Conservation (phyloP, 2,888 invertebrate genomes). For the Scaptodrosophila latifasciaeformis region DNA sequence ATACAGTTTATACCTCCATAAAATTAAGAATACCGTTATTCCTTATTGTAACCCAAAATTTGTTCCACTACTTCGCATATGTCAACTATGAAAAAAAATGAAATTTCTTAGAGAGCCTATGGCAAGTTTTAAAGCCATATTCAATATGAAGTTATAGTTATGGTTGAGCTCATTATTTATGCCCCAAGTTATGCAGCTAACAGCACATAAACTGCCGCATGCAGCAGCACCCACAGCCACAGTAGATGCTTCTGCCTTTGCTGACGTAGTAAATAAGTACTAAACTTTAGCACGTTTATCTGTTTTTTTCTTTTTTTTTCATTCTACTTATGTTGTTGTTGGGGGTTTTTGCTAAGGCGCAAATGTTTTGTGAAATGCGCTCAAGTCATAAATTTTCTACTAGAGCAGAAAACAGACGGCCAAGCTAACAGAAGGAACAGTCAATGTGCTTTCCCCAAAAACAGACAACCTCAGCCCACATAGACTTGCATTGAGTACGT, state of each 20-base stretch:
- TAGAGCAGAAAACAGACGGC: conserved; percentile 26
- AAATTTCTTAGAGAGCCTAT: too few species aligned
- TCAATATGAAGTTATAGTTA: conserved; percentile 38
- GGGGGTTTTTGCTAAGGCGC: conserved; percentile 52
- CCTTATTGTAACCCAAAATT: too few species aligned
- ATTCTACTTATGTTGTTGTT: conserved; percentile 16
- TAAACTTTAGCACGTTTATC: conserved; percentile 59
- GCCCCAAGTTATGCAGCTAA: conserved; percentile 58
- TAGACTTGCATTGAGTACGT: conserved; percentile 60
- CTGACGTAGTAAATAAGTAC: conserved; percentile 50
- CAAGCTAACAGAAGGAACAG: conserved; percentile 10
- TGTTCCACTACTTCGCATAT: too few species aligned
- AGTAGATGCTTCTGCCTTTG: neutral
- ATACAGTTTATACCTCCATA: too few species aligned
- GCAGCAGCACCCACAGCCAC: conserved; percentile 5
- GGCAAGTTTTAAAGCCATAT: too few species aligned
- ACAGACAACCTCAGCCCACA: conserved; percentile 26
- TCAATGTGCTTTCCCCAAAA: conserved; percentile 5
- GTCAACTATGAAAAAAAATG: too few species aligned
- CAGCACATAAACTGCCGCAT: conserved; percentile 57
- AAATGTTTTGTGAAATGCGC: conserved; percentile 66
- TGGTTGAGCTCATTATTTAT: conserved; percentile 54
- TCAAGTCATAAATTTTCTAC: conserved; percentile 63
- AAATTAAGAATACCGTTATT: too few species aligned
- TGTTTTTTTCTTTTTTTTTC: conserved; percentile 20